Conservation (phyloP, 2,888 invertebrate species). For the Scaptodrosophila latifasciaeformis region DNA sequence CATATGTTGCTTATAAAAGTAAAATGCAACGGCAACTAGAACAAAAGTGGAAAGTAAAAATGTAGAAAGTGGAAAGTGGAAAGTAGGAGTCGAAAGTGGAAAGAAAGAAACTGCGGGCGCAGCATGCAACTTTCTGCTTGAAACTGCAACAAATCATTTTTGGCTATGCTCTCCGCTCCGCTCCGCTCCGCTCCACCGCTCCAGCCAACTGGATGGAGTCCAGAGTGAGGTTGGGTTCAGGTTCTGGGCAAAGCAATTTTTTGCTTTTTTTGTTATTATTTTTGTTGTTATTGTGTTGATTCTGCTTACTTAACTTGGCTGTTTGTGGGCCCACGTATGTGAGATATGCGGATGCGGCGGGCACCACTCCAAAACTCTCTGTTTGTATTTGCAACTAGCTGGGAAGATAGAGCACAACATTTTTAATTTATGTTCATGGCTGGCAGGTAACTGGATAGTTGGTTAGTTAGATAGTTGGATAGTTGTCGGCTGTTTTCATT, state of each 20-base stretch:
- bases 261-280: background rate
- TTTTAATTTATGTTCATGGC: background rate
- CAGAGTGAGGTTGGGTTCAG: no score
- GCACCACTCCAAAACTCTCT: no score
- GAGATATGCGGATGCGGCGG: no score
- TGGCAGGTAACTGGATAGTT: no score
- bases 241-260: background rate
- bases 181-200: no score
- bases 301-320: background rate
- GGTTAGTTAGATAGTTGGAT: no score
- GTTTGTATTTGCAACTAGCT: no score
- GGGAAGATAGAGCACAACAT: background rate
- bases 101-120: background rate
- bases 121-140: background rate
- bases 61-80: background rate
- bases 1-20: conserved; percentile 4
- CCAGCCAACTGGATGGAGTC: no score
- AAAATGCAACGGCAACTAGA: conserved; percentile 5
- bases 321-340: no score
- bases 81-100: background rate
- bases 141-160: conserved; percentile 7
- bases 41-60: background rate
- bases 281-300: background rate
- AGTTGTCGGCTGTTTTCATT: no score
- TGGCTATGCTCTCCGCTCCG: no score